Conservation (phyloP, 2,888 invertebrate species). For the Epirrita christyi region DNA sequence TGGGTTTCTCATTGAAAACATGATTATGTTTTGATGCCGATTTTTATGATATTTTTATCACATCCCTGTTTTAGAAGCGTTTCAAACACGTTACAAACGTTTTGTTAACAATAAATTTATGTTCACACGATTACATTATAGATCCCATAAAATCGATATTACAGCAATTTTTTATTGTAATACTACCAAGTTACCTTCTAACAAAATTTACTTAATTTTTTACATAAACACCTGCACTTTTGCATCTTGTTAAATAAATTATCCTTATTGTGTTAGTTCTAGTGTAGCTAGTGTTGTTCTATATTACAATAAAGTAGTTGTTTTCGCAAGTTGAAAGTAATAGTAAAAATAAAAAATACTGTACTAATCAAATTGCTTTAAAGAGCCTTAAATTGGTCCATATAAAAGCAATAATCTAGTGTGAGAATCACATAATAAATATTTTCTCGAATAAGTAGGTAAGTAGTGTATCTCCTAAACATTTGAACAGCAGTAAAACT, state of each 20-base stretch:
- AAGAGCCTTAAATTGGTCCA: background rate
- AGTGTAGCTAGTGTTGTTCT: too few species aligned
- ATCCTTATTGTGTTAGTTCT: background rate
- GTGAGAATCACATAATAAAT: background rate
- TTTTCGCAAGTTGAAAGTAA: too few species aligned
- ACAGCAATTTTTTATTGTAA: constrained; percentile 13
- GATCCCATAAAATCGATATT: constrained; percentile 26
- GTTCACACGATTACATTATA: constrained; percentile 25
- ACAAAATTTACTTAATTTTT: background rate
- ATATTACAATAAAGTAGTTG: too few species aligned
- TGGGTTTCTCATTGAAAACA: constrained; percentile 20
- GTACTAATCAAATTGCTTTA: background rate
- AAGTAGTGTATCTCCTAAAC: constrained; percentile 1
- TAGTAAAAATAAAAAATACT: background rate
- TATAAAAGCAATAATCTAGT: background rate
- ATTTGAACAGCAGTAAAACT: constrained; percentile 22
- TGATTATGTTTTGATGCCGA: constrained; percentile 10
- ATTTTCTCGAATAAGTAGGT: background rate
- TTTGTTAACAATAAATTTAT: constrained; percentile 19
- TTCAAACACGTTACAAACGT: constrained; percentile 16
- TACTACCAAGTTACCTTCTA: background rate
- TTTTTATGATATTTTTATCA: constrained; percentile 35
- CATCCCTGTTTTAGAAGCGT: constrained; percentile 16
- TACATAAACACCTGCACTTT: background rate
- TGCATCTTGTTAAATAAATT: background rate